A percentile compares a stretch with the other conserved stretches of the same genome.
Conservation (phyloP, 2,113 vertebrate species). For the Rallus limicola region DNA sequence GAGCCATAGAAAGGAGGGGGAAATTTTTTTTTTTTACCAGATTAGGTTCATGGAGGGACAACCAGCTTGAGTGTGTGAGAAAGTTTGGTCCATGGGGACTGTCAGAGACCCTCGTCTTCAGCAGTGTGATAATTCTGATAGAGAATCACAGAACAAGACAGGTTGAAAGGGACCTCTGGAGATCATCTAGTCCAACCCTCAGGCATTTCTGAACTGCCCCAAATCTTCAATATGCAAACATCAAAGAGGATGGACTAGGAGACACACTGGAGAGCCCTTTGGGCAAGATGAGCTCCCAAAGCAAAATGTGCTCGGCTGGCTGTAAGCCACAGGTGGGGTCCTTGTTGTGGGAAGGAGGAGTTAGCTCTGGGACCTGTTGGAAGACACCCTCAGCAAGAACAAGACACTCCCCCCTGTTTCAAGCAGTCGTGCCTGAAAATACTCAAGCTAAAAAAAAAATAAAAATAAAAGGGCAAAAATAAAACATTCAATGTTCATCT, state of each 20-base stretch:
- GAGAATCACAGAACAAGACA: background rate
- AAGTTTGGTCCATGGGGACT: background rate
- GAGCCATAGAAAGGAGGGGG: fast-evolving
- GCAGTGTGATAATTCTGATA: background rate
- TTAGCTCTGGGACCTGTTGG: background rate
- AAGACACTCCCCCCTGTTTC: background rate
- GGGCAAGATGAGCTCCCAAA: background rate
- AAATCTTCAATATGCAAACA: background rate
- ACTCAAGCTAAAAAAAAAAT: background rate
- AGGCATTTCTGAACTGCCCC: background rate
- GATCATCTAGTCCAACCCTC: too few species aligned
- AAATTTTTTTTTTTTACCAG: background rate
- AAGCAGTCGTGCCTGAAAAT: background rate
- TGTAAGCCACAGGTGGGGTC: background rate
- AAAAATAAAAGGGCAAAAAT: too few species aligned
- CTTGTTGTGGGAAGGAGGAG: background rate
- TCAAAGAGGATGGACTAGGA: background rate
- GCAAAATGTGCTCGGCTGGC: background rate
- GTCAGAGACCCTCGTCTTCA: background rate
- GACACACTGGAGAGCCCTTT: background rate
- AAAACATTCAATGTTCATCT: background rate
- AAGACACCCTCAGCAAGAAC: background rate
- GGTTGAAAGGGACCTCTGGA: too few species aligned
- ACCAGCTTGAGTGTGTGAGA: background rate
- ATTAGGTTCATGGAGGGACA: fast-evolving